Evolutionary conservation across 2,113 vertebrate species (phyloP).

Genomic region (Acanthisitta chloris): DNA sequence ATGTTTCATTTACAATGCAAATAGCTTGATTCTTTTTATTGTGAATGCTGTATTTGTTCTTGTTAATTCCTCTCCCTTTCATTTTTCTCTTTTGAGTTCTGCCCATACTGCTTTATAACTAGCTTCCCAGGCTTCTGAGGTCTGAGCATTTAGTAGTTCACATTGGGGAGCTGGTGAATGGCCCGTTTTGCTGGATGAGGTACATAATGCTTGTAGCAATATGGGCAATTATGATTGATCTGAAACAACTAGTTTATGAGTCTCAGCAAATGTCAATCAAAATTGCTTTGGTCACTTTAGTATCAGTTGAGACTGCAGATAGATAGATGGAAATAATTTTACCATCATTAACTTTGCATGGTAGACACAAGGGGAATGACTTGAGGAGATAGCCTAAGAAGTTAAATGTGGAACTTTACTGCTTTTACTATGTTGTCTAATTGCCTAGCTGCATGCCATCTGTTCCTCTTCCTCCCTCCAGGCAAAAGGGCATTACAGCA

Average conservation of each 20-base stretch:
- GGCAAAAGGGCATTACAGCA: slow-evolving; percentile 18
- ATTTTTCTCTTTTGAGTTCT: slow-evolving; percentile 12
- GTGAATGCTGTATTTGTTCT: slow-evolving; percentile 36
- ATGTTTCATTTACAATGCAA: slow-evolving; percentile 38
- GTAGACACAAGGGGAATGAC: background rate
- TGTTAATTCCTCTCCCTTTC: background rate
- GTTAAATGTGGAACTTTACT: slow-evolving; percentile 21
- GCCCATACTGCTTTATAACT: background rate
- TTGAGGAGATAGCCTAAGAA: slow-evolving; percentile 17
- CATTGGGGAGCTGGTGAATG: background rate
- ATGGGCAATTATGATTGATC: background rate
- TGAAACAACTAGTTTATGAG: background rate
- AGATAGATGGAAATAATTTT: slow-evolving; percentile 1
- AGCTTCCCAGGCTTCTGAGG: background rate
- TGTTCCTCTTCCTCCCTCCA: slow-evolving; percentile 23
- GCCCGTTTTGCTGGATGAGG: background rate
- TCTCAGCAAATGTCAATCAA: background rate
- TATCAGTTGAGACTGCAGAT: background rate
- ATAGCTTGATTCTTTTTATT: slow-evolving; percentile 6
- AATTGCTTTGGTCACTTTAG: background rate
- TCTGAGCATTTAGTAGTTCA: background rate
- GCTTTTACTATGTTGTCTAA: slow-evolving; percentile 7
- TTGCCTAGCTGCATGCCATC: slow-evolving; percentile 26
- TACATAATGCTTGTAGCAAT: background rate
- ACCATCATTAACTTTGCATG: background rate